Evolutionary conservation across 35 echinoderm and acorn worm genomes (phyloP).

Genomic region (Hemicentrotus pulcherrimus): DNA sequence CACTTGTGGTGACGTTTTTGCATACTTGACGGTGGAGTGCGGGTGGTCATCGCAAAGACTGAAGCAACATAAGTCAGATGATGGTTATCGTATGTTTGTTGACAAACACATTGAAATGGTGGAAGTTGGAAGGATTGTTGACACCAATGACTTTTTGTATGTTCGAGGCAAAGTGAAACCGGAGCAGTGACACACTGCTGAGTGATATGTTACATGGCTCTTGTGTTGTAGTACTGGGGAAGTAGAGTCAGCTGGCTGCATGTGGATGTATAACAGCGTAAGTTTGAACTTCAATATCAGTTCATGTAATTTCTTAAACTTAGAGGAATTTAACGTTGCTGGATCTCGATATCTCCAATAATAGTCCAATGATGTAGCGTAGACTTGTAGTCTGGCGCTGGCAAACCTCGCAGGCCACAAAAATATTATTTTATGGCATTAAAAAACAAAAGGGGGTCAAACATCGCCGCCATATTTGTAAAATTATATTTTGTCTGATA

Average conservation of each 20-base stretch:
- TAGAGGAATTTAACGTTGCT: no score
- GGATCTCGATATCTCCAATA: no score
- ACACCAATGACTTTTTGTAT: slow-evolving; percentile 35
- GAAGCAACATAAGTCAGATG: slow-evolving; percentile 46
- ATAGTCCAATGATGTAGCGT: no score
- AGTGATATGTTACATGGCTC: slow-evolving; percentile 49
- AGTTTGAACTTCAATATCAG: slow-evolving; percentile 40
- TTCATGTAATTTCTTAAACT: slow-evolving; percentile 13
- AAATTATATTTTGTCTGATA: neutral
- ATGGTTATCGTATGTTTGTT: slow-evolving; percentile 51
- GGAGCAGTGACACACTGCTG: slow-evolving; percentile 51
- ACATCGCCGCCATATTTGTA: neutral
- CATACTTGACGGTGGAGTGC: slow-evolving; percentile 51
- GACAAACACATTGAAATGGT: slow-evolving; percentile 56
- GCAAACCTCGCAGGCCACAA: neutral
- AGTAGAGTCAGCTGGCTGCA: slow-evolving; percentile 54
- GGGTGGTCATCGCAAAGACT: slow-evolving; percentile 54
- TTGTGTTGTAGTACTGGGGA: slow-evolving; percentile 9
- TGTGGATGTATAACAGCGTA: slow-evolving; percentile 62
- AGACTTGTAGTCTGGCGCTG: neutral
- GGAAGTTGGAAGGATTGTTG: slow-evolving; percentile 38
- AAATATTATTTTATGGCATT: slow-evolving; percentile 8
- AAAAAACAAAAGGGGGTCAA: neutral
- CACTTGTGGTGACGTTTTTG: slow-evolving; percentile 41
- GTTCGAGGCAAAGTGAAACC: neutral